Evolutionary conservation across 2,113 vertebrate species (phyloP), one percentile per base, ranked within the genome.

Genomic region (Lagopus muta): DNA sequence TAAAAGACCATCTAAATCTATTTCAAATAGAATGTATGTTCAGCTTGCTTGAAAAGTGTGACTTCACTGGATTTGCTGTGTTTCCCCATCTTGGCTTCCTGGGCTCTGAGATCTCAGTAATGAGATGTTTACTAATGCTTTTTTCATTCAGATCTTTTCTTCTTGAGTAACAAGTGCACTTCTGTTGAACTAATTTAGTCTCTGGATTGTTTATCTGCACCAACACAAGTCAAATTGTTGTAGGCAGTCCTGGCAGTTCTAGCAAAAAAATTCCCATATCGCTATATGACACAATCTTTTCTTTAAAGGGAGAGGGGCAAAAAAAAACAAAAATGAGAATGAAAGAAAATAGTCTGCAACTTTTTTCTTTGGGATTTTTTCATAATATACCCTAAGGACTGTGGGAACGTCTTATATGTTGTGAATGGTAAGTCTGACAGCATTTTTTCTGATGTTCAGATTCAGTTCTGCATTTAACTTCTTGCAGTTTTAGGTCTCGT

Each of bases 111-210:
- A 61, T 88, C 72, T 77, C 54, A 86, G 58, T 83, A 93, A 93
- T 47, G 83, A 94, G 78, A 48, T 92, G 54, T 90, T 94, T 92
- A 47, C 91, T 67, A 79, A 36, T 42, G 58, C 67, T 91, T 40
- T 58, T 86, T 95, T 93, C 89, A 92, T 89, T 92, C 90, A 93
- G 75, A 48, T 50, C 24, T 40, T 76, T 86, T 77, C 50, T 93
- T 25, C 47, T 78, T 54, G 16, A 32, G 12, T 70, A 72, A 62
- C 32, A 89, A 92, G 57, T 42, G 13, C 45, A 82, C 43, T 90
- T 88, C 36, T 74, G 3, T 64, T 81, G 32, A 86, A 88, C 25
- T 81, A 57, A 67, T 82, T 91, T 77, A 38, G 8, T 86, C 43
- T 82, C 12, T 2, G 54, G 38, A 40, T 52, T 89, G 30, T 32